These are phyloP conservation scores for Oreochromis spilurus DNA, from an alignment of 2,113 vertebrate genomes.

Conservation along the genomic window DNA sequence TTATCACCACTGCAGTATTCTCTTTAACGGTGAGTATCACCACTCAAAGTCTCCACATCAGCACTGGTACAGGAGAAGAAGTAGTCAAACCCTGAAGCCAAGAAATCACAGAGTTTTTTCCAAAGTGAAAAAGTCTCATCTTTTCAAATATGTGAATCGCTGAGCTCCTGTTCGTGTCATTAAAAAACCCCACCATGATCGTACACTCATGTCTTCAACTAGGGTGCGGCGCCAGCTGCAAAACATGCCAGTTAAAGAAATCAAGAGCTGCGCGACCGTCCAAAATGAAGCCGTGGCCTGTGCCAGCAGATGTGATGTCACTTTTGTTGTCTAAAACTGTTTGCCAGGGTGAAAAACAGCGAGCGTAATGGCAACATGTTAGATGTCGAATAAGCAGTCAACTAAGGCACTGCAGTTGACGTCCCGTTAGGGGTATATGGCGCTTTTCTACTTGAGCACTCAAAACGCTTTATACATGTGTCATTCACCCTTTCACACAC, in stretches of 20 bases:
- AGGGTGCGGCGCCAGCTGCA: accelerated
- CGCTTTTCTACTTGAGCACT: too few species aligned
- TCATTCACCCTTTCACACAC: not conserved
- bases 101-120: not conserved
- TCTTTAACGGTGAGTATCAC: not conserved
- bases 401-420: too few species aligned
- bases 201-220: not conserved
- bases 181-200: not conserved
- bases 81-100: accelerated
- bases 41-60: not conserved
- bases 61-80: not conserved
- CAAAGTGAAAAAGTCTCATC: not conserved
- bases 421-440: too few species aligned
- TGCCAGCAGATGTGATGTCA: too few species aligned
- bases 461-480: too few species aligned
- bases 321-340: too few species aligned
- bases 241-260: accelerated
- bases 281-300: too few species aligned
- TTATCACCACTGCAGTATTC: not conserved
- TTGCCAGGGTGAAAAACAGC: too few species aligned
- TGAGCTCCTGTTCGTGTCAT: accelerated
- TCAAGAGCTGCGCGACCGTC: accelerated
- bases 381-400: too few species aligned
- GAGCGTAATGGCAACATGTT: too few species aligned
- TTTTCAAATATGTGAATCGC: not conserved